Percentiles rank a stretch among this genome's conserved stretches.
Conservation (phyloP, 2,113 vertebrate species). For the Eptatretus burgeri region DNA sequence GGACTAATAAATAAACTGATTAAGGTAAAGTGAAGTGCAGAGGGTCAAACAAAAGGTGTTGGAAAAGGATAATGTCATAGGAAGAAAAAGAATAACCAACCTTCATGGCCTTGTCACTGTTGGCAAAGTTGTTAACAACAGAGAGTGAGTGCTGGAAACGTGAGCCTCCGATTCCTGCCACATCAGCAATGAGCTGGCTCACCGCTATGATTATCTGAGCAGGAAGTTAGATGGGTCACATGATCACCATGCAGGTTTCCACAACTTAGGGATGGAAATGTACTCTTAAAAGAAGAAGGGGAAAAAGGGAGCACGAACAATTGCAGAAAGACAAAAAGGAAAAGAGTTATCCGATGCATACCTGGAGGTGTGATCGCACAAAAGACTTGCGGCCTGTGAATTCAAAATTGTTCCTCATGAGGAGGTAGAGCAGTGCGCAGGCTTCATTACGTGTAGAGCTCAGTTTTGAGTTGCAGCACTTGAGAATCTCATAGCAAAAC, state of each 20-base stretch:
- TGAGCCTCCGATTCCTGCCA: slow-evolving; percentile 80
- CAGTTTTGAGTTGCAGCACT: slow-evolving; percentile 87
- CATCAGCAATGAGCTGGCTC: slow-evolving; percentile 86
- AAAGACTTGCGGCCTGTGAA: slow-evolving; percentile 85
- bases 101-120: slow-evolving; percentile 71
- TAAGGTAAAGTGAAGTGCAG: background rate
- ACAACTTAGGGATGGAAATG: too few relatives aligned
- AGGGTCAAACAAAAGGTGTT: background rate
- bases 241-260: too few relatives aligned
- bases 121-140: slow-evolving; percentile 94
- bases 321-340: too few relatives aligned
- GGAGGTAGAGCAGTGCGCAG: slow-evolving; percentile 75
- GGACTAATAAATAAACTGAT: background rate
- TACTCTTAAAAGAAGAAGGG: too few relatives aligned
- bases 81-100: slow-evolving; percentile 16
- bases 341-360: slow-evolving; percentile 13
- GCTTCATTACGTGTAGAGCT: slow-evolving; percentile 72
- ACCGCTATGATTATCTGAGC: slow-evolving; percentile 80
- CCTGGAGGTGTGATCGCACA: slow-evolving; percentile 76
- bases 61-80: background rate
- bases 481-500: slow-evolving; percentile 82
- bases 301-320: too few relatives aligned
- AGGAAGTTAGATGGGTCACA: too few relatives aligned
- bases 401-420: slow-evolving; percentile 99
- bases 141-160: slow-evolving; percentile 91